These are phyloP conservation scores for Coracias cyanogaster DNA, from an alignment of 2,797 vertebrate species.

Conservation along the genomic window DNA sequence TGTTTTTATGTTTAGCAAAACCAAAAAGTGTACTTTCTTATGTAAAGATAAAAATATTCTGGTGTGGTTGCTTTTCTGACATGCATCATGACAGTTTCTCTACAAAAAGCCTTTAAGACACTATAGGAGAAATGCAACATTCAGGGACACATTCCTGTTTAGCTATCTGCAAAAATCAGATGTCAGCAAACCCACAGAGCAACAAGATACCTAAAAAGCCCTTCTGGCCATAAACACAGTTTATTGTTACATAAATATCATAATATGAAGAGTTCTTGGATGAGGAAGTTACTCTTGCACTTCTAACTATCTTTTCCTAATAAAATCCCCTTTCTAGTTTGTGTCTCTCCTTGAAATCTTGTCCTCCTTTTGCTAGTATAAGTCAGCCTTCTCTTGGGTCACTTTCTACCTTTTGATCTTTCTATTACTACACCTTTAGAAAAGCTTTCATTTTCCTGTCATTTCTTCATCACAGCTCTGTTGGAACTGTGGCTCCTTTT, in stretches of 20 bases:
- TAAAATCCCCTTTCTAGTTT: neutral
- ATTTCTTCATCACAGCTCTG: neutral
- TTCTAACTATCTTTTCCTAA: constrained; percentile 14
- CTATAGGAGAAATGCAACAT: neutral
- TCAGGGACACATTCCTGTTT: neutral
- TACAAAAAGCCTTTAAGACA: constrained; percentile 17
- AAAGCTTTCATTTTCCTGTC: neutral
- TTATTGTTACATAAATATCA: constrained; percentile 40
- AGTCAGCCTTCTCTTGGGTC: neutral
- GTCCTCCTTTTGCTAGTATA: neutral
- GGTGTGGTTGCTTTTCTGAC: constrained; percentile 18
- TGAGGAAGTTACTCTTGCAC: neutral
- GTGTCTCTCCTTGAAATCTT: neutral
- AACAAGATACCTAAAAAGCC: neutral
- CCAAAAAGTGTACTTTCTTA: neutral
- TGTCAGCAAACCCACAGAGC: constrained; percentile 11
- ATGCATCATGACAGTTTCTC: neutral
- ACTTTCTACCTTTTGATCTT: neutral
- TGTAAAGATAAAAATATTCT: constrained; percentile 7
- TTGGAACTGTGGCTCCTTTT: neutral
- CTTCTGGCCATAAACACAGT: constrained; percentile 31
- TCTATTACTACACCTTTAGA: neutral
- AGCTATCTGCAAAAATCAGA: constrained; percentile 2
- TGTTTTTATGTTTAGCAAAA: constrained; percentile 6
- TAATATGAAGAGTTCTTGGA: constrained; percentile 15